Evolutionary conservation across 2,888 invertebrate genomes (phyloP), one percentile per base, ranked within the genome.

Genomic region (Tenthredo distinguenda): DNA sequence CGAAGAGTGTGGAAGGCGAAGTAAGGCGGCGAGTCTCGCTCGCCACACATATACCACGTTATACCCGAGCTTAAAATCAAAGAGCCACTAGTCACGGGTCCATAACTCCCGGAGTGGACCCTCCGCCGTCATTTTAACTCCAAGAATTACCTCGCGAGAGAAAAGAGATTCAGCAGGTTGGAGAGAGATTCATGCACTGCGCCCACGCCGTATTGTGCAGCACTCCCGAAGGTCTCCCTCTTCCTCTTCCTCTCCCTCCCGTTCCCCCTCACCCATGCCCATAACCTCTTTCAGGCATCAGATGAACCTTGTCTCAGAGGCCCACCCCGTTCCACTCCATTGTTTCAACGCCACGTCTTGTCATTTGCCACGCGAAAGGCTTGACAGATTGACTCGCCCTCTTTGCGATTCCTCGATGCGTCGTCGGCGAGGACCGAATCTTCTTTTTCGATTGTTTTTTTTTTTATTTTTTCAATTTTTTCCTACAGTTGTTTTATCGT

Each of bases 131-230:
- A 55, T 31, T 77, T 77, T 31, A 55, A 15, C 76, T 72, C 74
- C 31, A 34, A 43, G 31, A 47, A 71, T 82, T 77, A 74, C 58
- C n/a, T 26, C 12, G 62, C 26, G 62, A 62, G 40, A 91, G 90
- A 87, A 91, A 90, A 90, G 88, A 89, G 91, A 91, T 91, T 89
- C 87, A 91, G 89, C 91, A 91, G 91, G 91, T 91, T 90, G 88
- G 83, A 83, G 62, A 81, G 47, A 81, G 83, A 83, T 71, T 84
- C 87, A 87, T 87, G 88, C 89, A 86, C 87, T 88, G 87, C 90
- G 90, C 90, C 90, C 90, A 90, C 90, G 89, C 89, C 87, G 84
- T 87, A 88, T 89, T 87, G 88, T 88, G 84, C 87, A 87, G 84
- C 87, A 86, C 88, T 86, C 72, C 86, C 85, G 68, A 40, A 87